A percentile compares a stretch with the other conserved stretches of the same genome.
phyloP scores from a whole-genome alignment of 2,888 invertebrate species.

The Axea sp. region DNA sequence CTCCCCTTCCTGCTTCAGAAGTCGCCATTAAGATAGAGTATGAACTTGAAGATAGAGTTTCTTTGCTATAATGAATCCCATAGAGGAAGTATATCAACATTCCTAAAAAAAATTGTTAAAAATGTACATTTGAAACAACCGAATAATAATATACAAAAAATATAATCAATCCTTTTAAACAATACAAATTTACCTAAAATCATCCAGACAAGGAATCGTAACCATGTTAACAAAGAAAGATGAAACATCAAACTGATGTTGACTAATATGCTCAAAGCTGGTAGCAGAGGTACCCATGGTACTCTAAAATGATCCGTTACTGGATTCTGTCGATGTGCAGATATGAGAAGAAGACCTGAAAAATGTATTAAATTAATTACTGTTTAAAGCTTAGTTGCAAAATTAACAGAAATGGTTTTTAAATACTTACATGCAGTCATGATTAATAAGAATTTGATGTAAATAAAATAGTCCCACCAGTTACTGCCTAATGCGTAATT shows the following conservation, averaged over 20 bases:
- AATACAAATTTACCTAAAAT: slow-evolving; percentile 88
- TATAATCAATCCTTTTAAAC: too few relatives aligned
- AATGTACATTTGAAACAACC: too few relatives aligned
- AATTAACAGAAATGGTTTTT: too few relatives aligned
- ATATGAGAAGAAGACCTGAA: slow-evolving; percentile 86
- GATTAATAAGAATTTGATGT: slow-evolving; percentile 83
- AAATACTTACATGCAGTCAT: slow-evolving; percentile 83
- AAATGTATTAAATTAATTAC: too few relatives aligned
- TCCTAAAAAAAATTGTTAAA: slow-evolving; percentile 83
- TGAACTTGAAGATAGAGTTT: slow-evolving; percentile 83
- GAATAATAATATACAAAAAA: too few relatives aligned
- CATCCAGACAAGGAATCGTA: slow-evolving; percentile 93
- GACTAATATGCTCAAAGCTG: slow-evolving; percentile 88
- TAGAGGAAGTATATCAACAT: slow-evolving; percentile 90
- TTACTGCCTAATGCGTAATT: slow-evolving; percentile 68
- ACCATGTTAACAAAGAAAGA: slow-evolving; percentile 89
- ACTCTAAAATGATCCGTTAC: slow-evolving; percentile 86
- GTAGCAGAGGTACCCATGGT: slow-evolving; percentile 89
- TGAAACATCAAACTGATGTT: slow-evolving; percentile 92
- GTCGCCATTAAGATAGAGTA: slow-evolving; percentile 85
- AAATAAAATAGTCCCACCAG: slow-evolving; percentile 86
- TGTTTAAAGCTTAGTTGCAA: too few relatives aligned
- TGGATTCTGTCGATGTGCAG: slow-evolving; percentile 88
- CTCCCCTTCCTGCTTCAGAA: slow-evolving; percentile 82
- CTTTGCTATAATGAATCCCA: slow-evolving; percentile 91